Conservation (phyloP, 1,140 invertebrate genomes). For the Eciton burchellii region DNA sequence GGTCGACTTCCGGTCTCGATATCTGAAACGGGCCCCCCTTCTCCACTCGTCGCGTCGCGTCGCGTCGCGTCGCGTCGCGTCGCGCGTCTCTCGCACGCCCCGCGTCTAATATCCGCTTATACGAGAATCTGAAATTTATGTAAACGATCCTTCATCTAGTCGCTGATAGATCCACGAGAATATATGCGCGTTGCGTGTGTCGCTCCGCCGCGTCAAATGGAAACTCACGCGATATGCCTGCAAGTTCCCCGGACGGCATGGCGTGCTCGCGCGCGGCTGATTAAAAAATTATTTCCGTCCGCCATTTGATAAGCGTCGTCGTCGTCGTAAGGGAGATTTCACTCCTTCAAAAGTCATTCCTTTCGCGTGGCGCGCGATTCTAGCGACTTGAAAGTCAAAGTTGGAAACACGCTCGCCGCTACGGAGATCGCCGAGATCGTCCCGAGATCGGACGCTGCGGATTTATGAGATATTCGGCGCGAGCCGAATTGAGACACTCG, state of each 20-base stretch:
- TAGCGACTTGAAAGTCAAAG: too few species aligned
- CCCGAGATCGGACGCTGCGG: slow-evolving; percentile 27
- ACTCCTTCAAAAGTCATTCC: too few species aligned
- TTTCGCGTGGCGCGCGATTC: too few species aligned
- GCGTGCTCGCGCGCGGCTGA: slow-evolving; percentile 14
- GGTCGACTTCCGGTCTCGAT: slow-evolving; percentile 66
- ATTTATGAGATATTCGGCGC: slow-evolving; percentile 49
- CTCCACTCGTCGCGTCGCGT: too few species aligned
- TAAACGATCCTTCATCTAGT: slow-evolving; percentile 48
- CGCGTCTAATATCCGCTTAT: slow-evolving; percentile 68
- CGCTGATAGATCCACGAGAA: slow-evolving; percentile 52
- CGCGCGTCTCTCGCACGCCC: slow-evolving; percentile 47
- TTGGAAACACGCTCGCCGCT: too few species aligned
- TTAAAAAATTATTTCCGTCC: slow-evolving; percentile 45
- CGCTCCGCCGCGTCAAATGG: slow-evolving; percentile 41
- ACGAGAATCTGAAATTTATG: slow-evolving; percentile 62
- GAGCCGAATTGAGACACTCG: slow-evolving; percentile 49
- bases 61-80: slow-evolving; percentile 38
- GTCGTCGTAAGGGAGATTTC: background rate
- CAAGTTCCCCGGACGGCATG: background rate
- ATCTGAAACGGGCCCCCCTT: slow-evolving; percentile 12
- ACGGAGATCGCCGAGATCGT: background rate
- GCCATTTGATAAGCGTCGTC: slow-evolving; percentile 6
- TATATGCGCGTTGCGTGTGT: slow-evolving; percentile 57
- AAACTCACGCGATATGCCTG: slow-evolving; percentile 32